A percentile compares a stretch with the other conserved stretches of the same genome.
These are phyloP conservation scores for Pachydiplax longipennis DNA, from an alignment of 2,888 invertebrate genomes.

Conservation along the genomic window DNA sequence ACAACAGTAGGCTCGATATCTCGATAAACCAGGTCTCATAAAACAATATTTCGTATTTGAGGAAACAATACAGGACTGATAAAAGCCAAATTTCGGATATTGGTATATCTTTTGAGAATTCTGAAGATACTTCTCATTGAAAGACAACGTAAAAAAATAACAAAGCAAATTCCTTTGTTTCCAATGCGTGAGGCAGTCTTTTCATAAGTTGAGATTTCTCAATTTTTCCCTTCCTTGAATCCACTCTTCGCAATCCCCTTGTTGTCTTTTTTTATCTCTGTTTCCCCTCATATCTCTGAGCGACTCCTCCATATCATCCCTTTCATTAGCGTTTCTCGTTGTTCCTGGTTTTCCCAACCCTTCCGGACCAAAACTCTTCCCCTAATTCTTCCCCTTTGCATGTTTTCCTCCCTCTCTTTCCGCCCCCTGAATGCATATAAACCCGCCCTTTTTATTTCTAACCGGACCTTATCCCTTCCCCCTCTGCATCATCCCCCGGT, in stretches of 20 bases:
- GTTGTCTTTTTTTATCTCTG: neutral
- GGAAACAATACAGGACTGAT: too few species aligned
- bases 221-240: neutral
- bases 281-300: neutral
- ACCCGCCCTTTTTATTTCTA: conserved; percentile 7
- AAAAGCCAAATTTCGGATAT: too few species aligned
- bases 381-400: neutral
- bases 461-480: conserved; percentile 1
- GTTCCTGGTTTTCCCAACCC: conserved; percentile 21
- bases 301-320: neutral
- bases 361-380: neutral
- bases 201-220: neutral
- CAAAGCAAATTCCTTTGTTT: neutral
- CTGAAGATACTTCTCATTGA: too few species aligned
- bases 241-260: too few species aligned
- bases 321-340: neutral
- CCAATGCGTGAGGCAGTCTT: neutral
- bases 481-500: neutral
- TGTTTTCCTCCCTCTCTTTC: neutral
- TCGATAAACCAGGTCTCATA: too few species aligned
- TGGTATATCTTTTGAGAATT: too few species aligned
- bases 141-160: too few species aligned
- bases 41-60: too few species aligned
- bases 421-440: conserved; percentile 17
- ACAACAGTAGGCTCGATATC: too few species aligned